A percentile compares a stretch with the other conserved stretches of the same genome.
Conservation (phyloP, 1,140 invertebrate genomes). For the Teleopsis dalmanni region DNA sequence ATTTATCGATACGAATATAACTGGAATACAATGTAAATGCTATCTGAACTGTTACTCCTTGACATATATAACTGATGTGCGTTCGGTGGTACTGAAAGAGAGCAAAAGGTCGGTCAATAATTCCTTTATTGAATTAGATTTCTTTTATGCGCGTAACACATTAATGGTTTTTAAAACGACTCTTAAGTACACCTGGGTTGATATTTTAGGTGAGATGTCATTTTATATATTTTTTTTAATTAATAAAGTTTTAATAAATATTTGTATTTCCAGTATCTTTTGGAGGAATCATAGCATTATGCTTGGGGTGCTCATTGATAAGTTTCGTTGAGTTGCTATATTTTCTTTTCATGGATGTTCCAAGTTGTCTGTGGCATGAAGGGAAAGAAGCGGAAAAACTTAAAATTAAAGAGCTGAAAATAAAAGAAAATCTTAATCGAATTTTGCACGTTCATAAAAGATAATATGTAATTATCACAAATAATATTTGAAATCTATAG, state of each 20-base stretch:
- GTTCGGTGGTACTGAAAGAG: not conserved
- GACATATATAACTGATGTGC: constrained; percentile 14
- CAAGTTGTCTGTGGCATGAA: too few species aligned
- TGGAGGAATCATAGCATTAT: constrained; percentile 6
- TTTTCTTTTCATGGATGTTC: constrained; percentile 1
- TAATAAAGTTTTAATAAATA: not conserved
- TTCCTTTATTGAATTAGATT: constrained; percentile 1
- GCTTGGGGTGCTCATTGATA: constrained; percentile 5
- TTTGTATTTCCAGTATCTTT: constrained; percentile 1
- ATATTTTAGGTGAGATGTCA: constrained; percentile 24
- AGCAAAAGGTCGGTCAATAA: not conserved
- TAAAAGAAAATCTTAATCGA: too few species aligned
- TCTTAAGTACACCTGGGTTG: constrained; percentile 33
- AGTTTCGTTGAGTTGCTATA: not conserved
- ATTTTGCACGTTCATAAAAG: too few species aligned
- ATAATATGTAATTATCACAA: too few species aligned
- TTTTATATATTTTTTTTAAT: not conserved
- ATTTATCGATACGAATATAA: not conserved
- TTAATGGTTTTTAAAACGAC: constrained; percentile 29
- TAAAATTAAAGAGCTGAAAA: too few species aligned
- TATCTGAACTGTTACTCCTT: constrained; percentile 31
- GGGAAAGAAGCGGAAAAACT: too few species aligned
- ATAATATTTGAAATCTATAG: too few species aligned
- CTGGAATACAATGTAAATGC: constrained; percentile 29
- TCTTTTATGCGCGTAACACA: constrained; percentile 2